Evolutionary conservation across 2,113 vertebrate genomes (phyloP).

Genomic region (Anguilla japonica): DNA sequence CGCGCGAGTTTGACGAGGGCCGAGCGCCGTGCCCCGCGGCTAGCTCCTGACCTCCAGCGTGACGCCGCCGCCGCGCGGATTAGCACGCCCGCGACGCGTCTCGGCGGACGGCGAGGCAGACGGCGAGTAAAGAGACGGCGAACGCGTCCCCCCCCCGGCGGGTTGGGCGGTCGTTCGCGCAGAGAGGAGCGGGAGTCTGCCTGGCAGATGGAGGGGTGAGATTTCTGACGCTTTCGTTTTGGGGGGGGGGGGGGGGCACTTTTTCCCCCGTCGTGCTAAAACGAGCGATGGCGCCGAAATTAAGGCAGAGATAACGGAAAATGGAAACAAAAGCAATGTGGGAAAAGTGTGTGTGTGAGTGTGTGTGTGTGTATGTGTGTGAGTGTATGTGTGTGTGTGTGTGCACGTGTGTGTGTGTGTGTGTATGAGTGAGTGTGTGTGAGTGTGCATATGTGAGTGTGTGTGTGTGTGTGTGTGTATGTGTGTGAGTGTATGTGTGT

Average conservation of each 20-base stretch:
- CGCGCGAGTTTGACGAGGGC: too few species aligned
- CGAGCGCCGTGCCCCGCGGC: too few species aligned
- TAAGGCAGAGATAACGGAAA: constrained; percentile 48
- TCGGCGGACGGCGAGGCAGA: constrained; percentile 13
- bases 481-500: not conserved
- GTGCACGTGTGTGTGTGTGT: too few species aligned
- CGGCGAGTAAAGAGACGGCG: constrained; percentile 31
- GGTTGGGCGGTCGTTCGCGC: constrained; percentile 56
- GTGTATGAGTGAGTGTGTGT: too few species aligned
- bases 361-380: too few species aligned
- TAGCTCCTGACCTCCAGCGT: not conserved
- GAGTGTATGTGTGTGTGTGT: not conserved
- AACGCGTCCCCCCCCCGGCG: constrained; percentile 48
- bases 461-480: too few species aligned
- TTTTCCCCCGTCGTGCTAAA: constrained; percentile 43
- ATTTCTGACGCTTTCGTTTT: constrained; percentile 61
- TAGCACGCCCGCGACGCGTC: not conserved
- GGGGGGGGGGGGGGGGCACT: constrained; percentile 56
- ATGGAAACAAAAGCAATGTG: constrained; percentile 37
- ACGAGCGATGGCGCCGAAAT: constrained; percentile 60
- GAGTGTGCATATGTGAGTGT: too few species aligned
- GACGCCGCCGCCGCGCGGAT: not conserved
- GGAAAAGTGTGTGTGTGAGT: too few species aligned
- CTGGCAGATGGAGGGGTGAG: constrained; percentile 65
- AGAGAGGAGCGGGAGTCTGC: constrained; percentile 53